Evolutionary conservation across 2,113 vertebrate species (phyloP).

Genomic region (Pyxicephalus adspersus): DNA sequence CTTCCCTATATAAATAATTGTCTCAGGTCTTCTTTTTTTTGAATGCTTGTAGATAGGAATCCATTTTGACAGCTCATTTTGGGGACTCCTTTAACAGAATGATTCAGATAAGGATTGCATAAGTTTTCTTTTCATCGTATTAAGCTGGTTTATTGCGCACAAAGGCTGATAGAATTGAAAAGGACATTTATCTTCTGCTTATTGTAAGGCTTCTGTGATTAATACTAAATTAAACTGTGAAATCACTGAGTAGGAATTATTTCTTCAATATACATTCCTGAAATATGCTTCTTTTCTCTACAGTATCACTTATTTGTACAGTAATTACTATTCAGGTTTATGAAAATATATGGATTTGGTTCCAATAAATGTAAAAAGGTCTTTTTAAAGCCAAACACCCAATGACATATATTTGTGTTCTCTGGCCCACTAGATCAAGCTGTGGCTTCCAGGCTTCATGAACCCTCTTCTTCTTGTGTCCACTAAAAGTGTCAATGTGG

Average conservation of each 20-base stretch:
- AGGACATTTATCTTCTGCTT: neutral
- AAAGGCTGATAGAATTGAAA: neutral
- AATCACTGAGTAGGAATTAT: neutral
- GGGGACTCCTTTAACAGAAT: constrained; percentile 12
- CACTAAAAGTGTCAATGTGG: too few species aligned
- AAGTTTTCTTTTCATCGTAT: constrained; percentile 1
- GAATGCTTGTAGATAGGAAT: constrained; percentile 6
- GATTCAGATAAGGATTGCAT: neutral
- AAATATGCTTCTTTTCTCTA: too few species aligned
- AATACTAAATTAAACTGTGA: neutral
- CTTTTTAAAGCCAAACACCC: too few species aligned
- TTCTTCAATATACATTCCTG: neutral
- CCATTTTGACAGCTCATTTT: constrained; percentile 1
- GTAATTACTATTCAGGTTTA: too few species aligned
- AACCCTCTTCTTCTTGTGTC: too few species aligned
- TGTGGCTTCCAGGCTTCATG: too few species aligned
- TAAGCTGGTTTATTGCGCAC: constrained; percentile 4
- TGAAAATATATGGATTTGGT: too few species aligned
- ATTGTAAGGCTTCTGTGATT: neutral
- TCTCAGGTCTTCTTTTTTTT: neutral
- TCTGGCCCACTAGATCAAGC: too few species aligned
- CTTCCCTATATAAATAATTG: too few species aligned
- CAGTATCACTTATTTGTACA: too few species aligned
- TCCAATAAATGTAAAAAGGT: too few species aligned
- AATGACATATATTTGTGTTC: too few species aligned